Evolutionary conservation across 2,888 invertebrate species (phyloP), one percentile per base, ranked within the genome.

Genomic region (Phania funesta): DNA sequence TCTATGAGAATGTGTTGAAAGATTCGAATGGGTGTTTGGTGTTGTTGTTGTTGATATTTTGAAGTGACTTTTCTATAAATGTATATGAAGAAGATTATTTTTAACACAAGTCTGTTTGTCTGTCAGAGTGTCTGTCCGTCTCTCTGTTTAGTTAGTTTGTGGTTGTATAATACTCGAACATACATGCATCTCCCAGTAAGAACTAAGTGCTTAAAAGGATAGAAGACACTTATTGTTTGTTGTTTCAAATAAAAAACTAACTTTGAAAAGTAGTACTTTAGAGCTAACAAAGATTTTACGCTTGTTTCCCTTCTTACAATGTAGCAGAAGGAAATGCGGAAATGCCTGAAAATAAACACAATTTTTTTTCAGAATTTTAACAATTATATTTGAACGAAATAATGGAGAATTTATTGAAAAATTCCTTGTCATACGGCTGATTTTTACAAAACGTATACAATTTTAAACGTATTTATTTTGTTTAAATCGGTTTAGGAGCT

Each of bases 91-190:
- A 67, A 67, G 71, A 81, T 11, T 3, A 38, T 38, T 38, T 74
- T 74, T 82, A 77, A n/a, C n/a, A n/a, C n/a, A n/a, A n/a, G n/a
- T n/a, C n/a, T 82, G 77, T 82, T 68, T 70, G 74, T 70, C 54
- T 70, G 70, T 70, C 56, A 20, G 75, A 52, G 41, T 65, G 26
- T 52, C 16, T 38, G 44, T 67, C 41, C 41, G 35, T 62, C 41
- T 41, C 46, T 26, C 4, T 48, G 22, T 22, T 44, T 48, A 16
- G 64, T 65, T 65, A 50, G 50, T 32, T 50, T 50, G 50, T 50
- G 64, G 48, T 64, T 32, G 20, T 52, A 20, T 73, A 73, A 73
- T 35, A 50, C 48, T 50, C 52, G 29, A 41, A 52, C 26, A 24
- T 52, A 20, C 18, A 11, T n/a, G 18, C 16, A 16, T 26, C 48